Base-by-base conservation (phyloP, 2,797 vertebrate genomes). In the Lutra lutra region DNA sequence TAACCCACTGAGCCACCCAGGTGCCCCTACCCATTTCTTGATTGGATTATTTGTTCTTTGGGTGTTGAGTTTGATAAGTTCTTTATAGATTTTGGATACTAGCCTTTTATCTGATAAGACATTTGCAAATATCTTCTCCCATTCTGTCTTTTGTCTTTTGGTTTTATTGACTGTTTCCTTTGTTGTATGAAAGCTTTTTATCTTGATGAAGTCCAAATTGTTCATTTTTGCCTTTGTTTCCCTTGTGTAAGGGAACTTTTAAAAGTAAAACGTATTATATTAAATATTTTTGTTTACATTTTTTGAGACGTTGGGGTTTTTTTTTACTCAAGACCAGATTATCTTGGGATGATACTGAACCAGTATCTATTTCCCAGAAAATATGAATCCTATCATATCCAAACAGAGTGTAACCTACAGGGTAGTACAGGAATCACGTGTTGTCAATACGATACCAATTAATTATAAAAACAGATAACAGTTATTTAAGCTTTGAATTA, bases 251-350 rank as follows among this genome's bases (percentile, higher is more conserved):
- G 60, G 58, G 64, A 46, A 32, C 43, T 91, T 87, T 78, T 84
- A 78, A 85, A 60, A 92, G 66, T 70, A 62, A 94, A 84, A 48
- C 38, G 5, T 13, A 23, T 73, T 66, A 35, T 70, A 11, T 66
- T 83, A 90, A 89, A 83, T 35, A 18, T 72, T 3, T 75, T 79
- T 77, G 7, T 89, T 23, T 32, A 40, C 13, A 9, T 38, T 58
- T 84, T 97, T 93, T 72, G 72, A 96, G 62, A 91, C 35, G 29
- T 5, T 46, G 38, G 32, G 8, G n/a, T n/a, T 17, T 89, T 91
- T 91, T 95, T 93, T 64, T 79, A 27, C 5, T 68, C 20, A 48
- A 80, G 6, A 62, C 21, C 38, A 92, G 23, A 56, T 48, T 7
- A 32, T 93, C 35, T n/a, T 35, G 38, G 83, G 27, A 18, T 88